Base-by-base conservation (phyloP, 2,888 invertebrate genomes). In the Crematogaster levior region DNA sequence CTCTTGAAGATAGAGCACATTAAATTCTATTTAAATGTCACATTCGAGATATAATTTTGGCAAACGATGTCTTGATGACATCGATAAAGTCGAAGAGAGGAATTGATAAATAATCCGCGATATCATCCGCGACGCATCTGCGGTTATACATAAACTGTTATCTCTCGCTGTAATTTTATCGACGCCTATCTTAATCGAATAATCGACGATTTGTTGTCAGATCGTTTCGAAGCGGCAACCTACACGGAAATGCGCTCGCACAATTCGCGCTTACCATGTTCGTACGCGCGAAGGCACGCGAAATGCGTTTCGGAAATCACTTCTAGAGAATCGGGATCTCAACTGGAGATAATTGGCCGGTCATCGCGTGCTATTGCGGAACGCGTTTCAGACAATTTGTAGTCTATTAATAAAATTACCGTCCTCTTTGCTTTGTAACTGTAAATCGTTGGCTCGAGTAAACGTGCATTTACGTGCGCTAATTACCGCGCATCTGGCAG, bases 401-500 rank as follows among this genome's bases (percentile, higher is more conserved):
- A 90, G 83, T 85, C 88, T 89, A 90, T 89, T 89, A 89, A 89
- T 89, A 89, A 89, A 84, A 88, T 88, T 82, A 77, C 72, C 83
- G 81, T 81, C 84, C 79, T 84, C 72, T 72, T 73, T 82, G 56
- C 63, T 53, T 58, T 40, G 81, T 48, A 61, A n/a, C n/a, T n/a
- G n/a, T n/a, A n/a, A n/a, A n/a, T 43, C 58, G 66, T 30, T 51
- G 37, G 37, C 37, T 51, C 70, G 70, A 65, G 73, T 73, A 81
- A 53, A n/a, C 70, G 87, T 66, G 61, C 73, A 63, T 81, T 82
- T 84, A 81, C 83, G 81, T 27, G 68, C 80, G 84, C 85, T 89
- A 90, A 90, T 89, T 89, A 86, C 83, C 84, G 73, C 30, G 81
- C 88, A 83, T 88, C 89, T 86, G 88, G 84, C 83, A 77, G 56